phyloP scores from a whole-genome alignment of 2,113 vertebrate genomes.

The Nestor notabilis region DNA sequence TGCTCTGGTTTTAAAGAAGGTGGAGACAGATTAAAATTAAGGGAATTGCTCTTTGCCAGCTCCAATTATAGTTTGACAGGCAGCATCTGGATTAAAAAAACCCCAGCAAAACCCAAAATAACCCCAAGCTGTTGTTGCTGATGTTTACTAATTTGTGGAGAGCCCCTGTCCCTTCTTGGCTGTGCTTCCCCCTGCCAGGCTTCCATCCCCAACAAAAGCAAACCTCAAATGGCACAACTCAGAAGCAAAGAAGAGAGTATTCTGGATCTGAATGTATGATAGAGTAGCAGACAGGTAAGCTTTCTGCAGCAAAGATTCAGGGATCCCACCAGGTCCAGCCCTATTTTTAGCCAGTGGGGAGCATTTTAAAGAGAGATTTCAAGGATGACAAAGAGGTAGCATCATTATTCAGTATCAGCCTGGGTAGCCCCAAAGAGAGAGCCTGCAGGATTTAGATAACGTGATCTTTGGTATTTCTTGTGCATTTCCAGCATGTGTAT shows the following conservation, averaged over 20 bases:
- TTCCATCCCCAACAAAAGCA: not conserved
- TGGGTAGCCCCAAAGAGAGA: accelerated
- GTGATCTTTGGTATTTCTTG: accelerated
- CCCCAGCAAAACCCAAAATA: not conserved
- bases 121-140: not conserved
- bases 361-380: not conserved
- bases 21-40: not conserved
- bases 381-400: not conserved
- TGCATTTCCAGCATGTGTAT: not conserved
- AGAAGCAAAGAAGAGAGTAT: not conserved
- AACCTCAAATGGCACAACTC: not conserved
- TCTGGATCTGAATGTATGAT: not conserved
- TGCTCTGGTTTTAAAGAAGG: not conserved
- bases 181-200: not conserved
- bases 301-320: accelerated
- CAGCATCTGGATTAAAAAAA: not conserved
- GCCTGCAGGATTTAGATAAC: not conserved
- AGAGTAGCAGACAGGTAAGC: not conserved
- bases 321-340: not conserved
- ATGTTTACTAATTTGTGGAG: not conserved
- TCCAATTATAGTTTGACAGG: not conserved
- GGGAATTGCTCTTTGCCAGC: not conserved
- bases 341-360: not conserved
- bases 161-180: not conserved
- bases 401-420: not conserved